Evolutionary conservation across 2,797 vertebrate species (phyloP).

Genomic region (Arnoldichthys spilopterus): DNA sequence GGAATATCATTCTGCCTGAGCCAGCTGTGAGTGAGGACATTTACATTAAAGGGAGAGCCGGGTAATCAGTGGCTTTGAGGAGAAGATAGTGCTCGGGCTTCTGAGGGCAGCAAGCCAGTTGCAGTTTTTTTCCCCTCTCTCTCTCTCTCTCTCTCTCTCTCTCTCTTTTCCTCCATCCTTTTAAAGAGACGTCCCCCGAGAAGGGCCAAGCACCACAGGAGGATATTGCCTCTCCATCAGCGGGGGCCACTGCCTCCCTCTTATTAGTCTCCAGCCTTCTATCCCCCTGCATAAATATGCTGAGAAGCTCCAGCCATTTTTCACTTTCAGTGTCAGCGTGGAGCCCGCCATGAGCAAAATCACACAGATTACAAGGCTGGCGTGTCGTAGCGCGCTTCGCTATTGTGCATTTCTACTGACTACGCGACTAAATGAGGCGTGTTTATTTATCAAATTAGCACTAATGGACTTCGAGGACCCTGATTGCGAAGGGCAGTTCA

Average conservation of each 20-base stretch:
- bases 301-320: constrained; percentile 50
- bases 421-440: constrained; percentile 36
- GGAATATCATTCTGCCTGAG: constrained; percentile 21
- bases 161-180: constrained; percentile 28
- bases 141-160: constrained; percentile 10
- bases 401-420: constrained; percentile 14
- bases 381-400: constrained; percentile 12
- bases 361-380: constrained; percentile 47
- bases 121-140: neutral
- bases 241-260: constrained; percentile 48
- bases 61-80: constrained; percentile 58
- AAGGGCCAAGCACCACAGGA: constrained; percentile 50
- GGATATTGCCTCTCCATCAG: constrained; percentile 55
- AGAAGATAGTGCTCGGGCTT: constrained; percentile 47
- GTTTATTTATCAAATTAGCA: constrained; percentile 58
- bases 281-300: constrained; percentile 52
- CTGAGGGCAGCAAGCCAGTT: constrained; percentile 50
- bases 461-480: constrained; percentile 51
- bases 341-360: constrained; percentile 39
- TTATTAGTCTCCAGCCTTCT: constrained; percentile 57
- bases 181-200: constrained; percentile 54
- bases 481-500: constrained; percentile 41
- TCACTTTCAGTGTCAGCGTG: constrained; percentile 49
- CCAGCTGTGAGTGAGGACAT: constrained; percentile 34
- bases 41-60: constrained; percentile 49